Evolutionary conservation across 2,888 invertebrate species (phyloP).

Genomic region (Diogma glabrata): DNA sequence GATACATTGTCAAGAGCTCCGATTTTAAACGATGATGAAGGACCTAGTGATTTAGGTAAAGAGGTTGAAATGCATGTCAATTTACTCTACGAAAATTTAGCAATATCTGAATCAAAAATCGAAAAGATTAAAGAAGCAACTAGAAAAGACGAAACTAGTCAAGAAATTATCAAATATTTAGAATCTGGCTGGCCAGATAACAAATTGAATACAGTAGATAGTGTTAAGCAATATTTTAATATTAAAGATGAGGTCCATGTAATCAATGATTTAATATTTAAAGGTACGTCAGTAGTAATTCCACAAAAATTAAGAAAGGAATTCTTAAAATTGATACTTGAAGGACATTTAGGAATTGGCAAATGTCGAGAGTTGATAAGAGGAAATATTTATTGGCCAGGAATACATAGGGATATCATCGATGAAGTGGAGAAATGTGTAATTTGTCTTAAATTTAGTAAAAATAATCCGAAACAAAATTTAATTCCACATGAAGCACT

Average conservation of each 20-base stretch:
- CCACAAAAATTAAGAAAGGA: conserved; percentile 18
- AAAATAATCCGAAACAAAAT: conserved; percentile 15
- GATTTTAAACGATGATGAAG: not conserved
- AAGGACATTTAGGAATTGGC: conserved; percentile 22
- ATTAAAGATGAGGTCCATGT: conserved; percentile 16
- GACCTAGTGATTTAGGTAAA: not conserved
- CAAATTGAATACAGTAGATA: not conserved
- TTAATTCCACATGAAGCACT: conserved; percentile 6
- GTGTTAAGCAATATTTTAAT: conserved; percentile 12
- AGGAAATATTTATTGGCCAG: conserved; percentile 21
- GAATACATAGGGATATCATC: conserved; percentile 3
- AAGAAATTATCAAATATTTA: not conserved
- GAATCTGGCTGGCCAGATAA: not conserved
- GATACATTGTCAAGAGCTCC: not conserved
- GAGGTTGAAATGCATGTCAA: not conserved
- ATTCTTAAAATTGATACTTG: conserved; percentile 21
- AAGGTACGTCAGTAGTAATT: conserved; percentile 17
- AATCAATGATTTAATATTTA: conserved; percentile 15
- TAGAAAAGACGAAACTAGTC: not conserved
- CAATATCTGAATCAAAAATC: not conserved
- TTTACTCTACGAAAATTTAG: not conserved
- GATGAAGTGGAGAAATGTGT: not conserved
- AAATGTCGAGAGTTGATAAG: conserved; percentile 20
- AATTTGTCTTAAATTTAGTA: conserved; percentile 12
- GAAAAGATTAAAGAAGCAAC: not conserved